These are phyloP conservation scores for Halcyon leucocephala DNA, from an alignment of 2,797 vertebrate species.

Conservation along the genomic window DNA sequence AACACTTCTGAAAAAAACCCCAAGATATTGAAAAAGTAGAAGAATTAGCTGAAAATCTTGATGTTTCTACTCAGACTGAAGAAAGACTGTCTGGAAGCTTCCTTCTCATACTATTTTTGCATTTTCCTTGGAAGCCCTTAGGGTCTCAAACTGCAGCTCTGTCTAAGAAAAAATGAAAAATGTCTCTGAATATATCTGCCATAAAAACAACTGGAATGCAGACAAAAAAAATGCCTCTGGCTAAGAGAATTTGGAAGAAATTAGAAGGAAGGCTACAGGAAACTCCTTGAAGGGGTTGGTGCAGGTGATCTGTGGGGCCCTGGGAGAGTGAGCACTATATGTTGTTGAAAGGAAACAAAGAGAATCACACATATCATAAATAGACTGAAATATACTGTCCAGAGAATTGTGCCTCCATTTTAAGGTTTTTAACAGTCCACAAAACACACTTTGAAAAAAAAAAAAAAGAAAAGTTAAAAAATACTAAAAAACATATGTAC, in stretches of 20 bases:
- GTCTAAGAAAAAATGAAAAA: constrained; percentile 35
- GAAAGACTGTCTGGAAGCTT: not conserved
- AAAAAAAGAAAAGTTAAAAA: not conserved
- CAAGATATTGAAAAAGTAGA: not conserved
- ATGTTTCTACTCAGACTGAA: not conserved
- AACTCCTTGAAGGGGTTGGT: not conserved
- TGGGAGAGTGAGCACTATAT: not conserved
- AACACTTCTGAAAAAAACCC: not conserved
- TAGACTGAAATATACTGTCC: not conserved
- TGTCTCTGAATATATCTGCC: not conserved
- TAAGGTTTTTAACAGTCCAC: not conserved
- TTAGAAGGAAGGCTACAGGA: not conserved
- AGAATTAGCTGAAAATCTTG: not conserved
- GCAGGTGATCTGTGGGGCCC: not conserved
- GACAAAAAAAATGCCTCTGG: not conserved
- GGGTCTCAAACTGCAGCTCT: not conserved
- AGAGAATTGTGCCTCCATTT: not conserved
- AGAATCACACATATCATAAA: not conserved
- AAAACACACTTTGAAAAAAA: not conserved
- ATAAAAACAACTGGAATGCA: constrained; percentile 8
- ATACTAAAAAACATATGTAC: not conserved
- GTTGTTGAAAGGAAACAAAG: not conserved
- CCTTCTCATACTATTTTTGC: not conserved
- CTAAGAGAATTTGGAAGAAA: constrained; percentile 9
- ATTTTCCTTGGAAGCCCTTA: constrained; percentile 16